phyloP scores from a whole-genome alignment of 2,888 invertebrate species.

The Drosophila maculinotata region DNA sequence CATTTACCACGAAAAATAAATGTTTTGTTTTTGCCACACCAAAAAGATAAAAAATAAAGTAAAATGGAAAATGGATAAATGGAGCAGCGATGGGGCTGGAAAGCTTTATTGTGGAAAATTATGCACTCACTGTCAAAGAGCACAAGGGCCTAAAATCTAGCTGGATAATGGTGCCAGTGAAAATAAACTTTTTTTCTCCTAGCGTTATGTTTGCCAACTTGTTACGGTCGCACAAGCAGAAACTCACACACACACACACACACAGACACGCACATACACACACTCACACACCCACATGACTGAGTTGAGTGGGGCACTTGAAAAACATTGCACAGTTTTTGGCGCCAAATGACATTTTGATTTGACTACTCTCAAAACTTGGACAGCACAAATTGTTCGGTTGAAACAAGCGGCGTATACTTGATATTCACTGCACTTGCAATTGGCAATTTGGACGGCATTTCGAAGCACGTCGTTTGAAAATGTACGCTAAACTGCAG shows the following conservation, averaged over 20 bases:
- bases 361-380: constrained; percentile 23
- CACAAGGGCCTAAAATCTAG: constrained; percentile 18
- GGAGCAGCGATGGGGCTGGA: background rate
- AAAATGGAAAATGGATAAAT: no score
- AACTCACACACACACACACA: constrained; percentile 21
- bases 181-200: constrained; percentile 37
- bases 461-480: constrained; percentile 62
- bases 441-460: constrained; percentile 56
- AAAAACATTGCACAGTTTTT: constrained; percentile 49
- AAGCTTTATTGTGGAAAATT: constrained; percentile 5
- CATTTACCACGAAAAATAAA: no score
- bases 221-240: constrained; percentile 54
- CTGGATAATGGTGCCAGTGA: constrained; percentile 8
- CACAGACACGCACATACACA: constrained; percentile 6
- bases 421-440: constrained; percentile 54
- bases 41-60: background rate
- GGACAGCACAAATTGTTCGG: constrained; percentile 34
- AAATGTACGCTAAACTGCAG: constrained; percentile 75
- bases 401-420: constrained; percentile 42
- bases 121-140: constrained; percentile 2
- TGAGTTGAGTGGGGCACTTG: constrained; percentile 24
- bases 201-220: constrained; percentile 62
- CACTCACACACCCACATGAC: background rate
- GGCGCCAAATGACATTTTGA: constrained; percentile 68
- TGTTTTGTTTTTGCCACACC: background rate